Evolutionary conservation across 2,888 invertebrate species (phyloP).

Genomic region (Pediacus dermestoides): DNA sequence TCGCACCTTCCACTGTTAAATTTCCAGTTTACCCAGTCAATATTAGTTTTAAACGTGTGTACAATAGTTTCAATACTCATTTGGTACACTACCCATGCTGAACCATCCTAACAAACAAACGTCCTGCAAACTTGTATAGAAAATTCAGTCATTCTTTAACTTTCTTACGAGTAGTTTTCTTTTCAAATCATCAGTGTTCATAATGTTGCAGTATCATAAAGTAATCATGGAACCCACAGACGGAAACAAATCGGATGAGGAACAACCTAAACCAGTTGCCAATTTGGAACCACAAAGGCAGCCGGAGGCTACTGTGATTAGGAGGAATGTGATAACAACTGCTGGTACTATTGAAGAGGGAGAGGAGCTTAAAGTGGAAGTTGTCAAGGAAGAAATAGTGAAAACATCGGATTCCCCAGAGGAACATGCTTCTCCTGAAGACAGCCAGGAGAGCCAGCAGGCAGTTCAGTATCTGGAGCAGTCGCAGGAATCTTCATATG

Average conservation of each 20-base stretch:
- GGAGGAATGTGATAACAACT: constrained; percentile 43
- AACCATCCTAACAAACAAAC: constrained; percentile 21
- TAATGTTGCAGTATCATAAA: no score
- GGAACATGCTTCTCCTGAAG: constrained; percentile 20
- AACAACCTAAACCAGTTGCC: constrained; percentile 11
- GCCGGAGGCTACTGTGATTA: constrained; percentile 30
- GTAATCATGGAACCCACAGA: no score
- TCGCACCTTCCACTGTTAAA: constrained; percentile 27
- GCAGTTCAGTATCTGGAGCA: constrained; percentile 10
- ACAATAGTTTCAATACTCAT: constrained; percentile 8
- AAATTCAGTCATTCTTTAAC: no score
- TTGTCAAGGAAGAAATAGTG: constrained; percentile 45
- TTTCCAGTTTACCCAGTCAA: constrained; percentile 18
- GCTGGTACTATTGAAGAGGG: constrained; percentile 46
- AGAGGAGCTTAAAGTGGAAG: constrained; percentile 34
- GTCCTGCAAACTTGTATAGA: constrained; percentile 13
- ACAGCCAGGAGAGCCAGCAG: constrained; percentile 3
- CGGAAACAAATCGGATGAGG: constrained; percentile 11
- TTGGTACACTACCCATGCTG: constrained; percentile 17
- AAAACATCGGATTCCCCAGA: constrained; percentile 29
- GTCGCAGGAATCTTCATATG: no score
- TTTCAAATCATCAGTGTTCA: no score
- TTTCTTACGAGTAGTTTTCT: no score
- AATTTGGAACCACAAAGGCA: no score
- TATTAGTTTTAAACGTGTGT: constrained; percentile 12